phyloP scores from a whole-genome alignment of 2,797 vertebrate genomes.

The Microctenopoma stevenorrisi region DNA sequence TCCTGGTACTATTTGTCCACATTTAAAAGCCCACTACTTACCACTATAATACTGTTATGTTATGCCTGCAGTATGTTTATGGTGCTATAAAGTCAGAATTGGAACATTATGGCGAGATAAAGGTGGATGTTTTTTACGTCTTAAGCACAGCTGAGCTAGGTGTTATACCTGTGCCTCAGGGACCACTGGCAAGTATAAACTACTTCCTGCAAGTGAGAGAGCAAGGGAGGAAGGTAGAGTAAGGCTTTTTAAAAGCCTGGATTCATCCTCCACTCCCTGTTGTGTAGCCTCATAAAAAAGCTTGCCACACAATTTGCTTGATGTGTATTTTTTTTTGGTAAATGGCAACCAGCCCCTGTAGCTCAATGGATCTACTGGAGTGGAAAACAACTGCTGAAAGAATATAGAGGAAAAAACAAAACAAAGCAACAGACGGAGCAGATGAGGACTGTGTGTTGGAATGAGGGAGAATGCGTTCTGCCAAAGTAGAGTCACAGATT shows the following conservation, averaged over 20 bases:
- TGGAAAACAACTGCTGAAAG: conserved; percentile 60
- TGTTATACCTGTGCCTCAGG: conserved; percentile 54
- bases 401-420: conserved; percentile 18
- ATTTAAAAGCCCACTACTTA: conserved; percentile 62
- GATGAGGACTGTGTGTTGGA: conserved; percentile 19
- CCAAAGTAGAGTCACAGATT: conserved; percentile 11
- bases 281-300: conserved; percentile 51
- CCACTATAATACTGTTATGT: conserved; percentile 44
- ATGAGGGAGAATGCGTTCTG: neutral
- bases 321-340: conserved; percentile 48
- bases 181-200: conserved; percentile 51
- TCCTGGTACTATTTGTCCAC: neutral
- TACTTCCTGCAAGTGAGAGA: conserved; percentile 26
- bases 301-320: conserved; percentile 69
- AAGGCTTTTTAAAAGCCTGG: conserved; percentile 38
- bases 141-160: conserved; percentile 65
- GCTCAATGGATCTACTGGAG: conserved; percentile 56
- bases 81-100: conserved; percentile 64
- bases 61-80: conserved; percentile 58
- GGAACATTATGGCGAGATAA: conserved; percentile 62
- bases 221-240: neutral
- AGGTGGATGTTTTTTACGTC: conserved; percentile 47
- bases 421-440: conserved; percentile 29
- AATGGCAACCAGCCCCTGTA: conserved; percentile 61
- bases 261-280: conserved; percentile 39